A percentile compares a stretch with the other conserved stretches of the same genome.
These are phyloP conservation scores for Apoderus coryli DNA, from an alignment of 2,888 invertebrate genomes.

Conservation along the genomic window DNA sequence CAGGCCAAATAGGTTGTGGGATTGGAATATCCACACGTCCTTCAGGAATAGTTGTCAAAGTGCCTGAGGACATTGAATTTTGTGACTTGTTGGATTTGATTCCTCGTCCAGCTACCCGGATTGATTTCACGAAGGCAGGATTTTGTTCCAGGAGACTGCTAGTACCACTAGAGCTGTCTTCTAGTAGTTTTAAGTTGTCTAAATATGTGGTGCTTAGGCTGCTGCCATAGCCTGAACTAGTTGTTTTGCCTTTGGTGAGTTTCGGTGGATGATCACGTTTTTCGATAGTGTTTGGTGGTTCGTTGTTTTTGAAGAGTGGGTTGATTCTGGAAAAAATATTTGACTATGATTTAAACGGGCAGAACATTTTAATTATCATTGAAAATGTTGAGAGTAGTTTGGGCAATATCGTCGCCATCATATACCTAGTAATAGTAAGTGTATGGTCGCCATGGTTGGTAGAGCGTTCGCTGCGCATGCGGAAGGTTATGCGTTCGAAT, in stretches of 20 bases:
- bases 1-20: slow-evolving; percentile 34
- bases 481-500: too few species aligned
- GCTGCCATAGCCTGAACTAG: slow-evolving; percentile 14
- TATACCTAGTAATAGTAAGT: too few species aligned
- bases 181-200: slow-evolving; percentile 24
- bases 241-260: slow-evolving; percentile 9
- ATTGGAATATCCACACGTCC: slow-evolving; percentile 32
- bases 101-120: slow-evolving; percentile 22
- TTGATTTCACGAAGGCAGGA: slow-evolving; percentile 30
- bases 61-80: slow-evolving; percentile 24
- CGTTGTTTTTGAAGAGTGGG: neutral
- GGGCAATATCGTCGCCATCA: too few species aligned
- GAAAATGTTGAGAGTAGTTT: too few species aligned
- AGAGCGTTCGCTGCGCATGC: too few species aligned
- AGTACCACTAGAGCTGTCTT: too few species aligned
- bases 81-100: slow-evolving; percentile 23
- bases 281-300: neutral
- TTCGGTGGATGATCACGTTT: neutral
- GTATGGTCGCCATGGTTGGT: too few species aligned
- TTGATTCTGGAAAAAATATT: slow-evolving; percentile 3
- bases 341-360: too few species aligned
- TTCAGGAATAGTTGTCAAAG: slow-evolving; percentile 34
- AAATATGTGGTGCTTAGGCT: slow-evolving; percentile 11
- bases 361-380: too few species aligned
- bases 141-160: slow-evolving; percentile 30